Conservation (phyloP, 2,113 vertebrate genomes). For the Emydocephalus ijimae region DNA sequence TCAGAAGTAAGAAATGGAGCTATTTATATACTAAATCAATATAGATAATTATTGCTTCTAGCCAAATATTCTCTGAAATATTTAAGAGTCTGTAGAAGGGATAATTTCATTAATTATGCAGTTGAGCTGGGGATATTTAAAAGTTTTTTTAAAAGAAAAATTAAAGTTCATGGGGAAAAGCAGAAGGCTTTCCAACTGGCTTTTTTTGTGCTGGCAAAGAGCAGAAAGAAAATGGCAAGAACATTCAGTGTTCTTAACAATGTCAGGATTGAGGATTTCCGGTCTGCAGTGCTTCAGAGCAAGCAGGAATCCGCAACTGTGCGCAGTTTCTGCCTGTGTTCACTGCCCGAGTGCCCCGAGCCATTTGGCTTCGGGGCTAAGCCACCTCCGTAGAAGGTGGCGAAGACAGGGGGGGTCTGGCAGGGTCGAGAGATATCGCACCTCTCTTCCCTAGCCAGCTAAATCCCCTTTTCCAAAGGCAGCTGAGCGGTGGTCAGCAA, state of each 20-base stretch:
- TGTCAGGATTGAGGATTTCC: slow-evolving; percentile 30
- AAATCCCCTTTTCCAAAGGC: too few species aligned
- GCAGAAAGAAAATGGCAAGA: slow-evolving; percentile 52
- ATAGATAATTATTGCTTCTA: slow-evolving; percentile 46
- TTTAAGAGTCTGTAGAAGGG: slow-evolving; percentile 42
- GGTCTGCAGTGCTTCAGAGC: too few species aligned
- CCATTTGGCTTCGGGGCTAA: too few species aligned
- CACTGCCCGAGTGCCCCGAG: too few species aligned
- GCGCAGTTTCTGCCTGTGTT: too few species aligned
- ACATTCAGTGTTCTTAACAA: slow-evolving; percentile 60
- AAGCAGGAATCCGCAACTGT: too few species aligned
- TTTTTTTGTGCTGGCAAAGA: slow-evolving; percentile 54
- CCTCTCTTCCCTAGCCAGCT: too few species aligned
- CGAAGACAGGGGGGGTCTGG: too few species aligned
- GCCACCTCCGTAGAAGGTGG: too few species aligned
- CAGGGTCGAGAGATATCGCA: too few species aligned
- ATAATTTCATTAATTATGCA: slow-evolving; percentile 42
- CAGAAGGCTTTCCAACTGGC: slow-evolving; percentile 50
- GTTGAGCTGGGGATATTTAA: slow-evolving; percentile 35
- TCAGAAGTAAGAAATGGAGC: slow-evolving; percentile 41
- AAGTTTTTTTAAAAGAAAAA: slow-evolving; percentile 47
- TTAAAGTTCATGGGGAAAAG: slow-evolving; percentile 49
- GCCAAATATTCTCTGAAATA: slow-evolving; percentile 44
- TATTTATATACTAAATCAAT: slow-evolving; percentile 53
- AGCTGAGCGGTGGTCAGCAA: too few species aligned